These are phyloP conservation scores for Oasisia sp. DNA, from an alignment of 2,888 invertebrate genomes.

Conservation along the genomic window DNA sequence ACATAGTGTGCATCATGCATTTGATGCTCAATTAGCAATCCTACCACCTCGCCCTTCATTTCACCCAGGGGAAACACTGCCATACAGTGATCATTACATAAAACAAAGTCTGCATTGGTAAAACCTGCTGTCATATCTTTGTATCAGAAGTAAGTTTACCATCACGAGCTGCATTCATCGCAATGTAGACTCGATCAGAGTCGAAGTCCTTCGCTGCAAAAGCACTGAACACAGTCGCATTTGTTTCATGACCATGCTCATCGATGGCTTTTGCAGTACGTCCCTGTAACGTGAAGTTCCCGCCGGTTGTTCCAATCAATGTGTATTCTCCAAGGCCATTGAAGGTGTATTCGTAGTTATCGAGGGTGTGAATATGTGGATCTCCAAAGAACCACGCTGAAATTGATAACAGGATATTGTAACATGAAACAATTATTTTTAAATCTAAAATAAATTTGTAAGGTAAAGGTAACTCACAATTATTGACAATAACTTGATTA, in stretches of 20 bases:
- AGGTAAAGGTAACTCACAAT: background rate
- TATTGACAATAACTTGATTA: background rate
- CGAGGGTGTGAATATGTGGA: slow-evolving; percentile 30
- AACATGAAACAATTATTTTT: background rate
- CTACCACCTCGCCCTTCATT: too few relatives aligned
- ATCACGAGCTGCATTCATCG: slow-evolving; percentile 29
- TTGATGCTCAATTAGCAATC: too few relatives aligned
- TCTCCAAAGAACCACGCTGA: slow-evolving; percentile 32
- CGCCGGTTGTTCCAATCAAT: slow-evolving; percentile 20
- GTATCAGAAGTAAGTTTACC: background rate
- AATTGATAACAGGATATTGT: background rate
- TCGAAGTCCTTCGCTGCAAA: slow-evolving; percentile 39
- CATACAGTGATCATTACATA: too few relatives aligned
- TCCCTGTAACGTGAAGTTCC: slow-evolving; percentile 35
- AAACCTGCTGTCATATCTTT: too few relatives aligned
- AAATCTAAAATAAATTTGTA: background rate
- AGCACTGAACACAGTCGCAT: slow-evolving; percentile 41
- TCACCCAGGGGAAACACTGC: too few relatives aligned
- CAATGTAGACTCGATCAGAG: slow-evolving; percentile 37
- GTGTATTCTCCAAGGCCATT: slow-evolving; percentile 33
- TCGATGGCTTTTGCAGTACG: slow-evolving; percentile 35
- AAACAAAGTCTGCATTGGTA: too few relatives aligned
- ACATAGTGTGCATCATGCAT: too few relatives aligned
- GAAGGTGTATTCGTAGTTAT: slow-evolving; percentile 29
- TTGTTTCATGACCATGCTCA: slow-evolving; percentile 33